These are phyloP conservation scores for Seira musarum DNA, from an alignment of 2,888 invertebrate genomes.

Conservation along the genomic window DNA sequence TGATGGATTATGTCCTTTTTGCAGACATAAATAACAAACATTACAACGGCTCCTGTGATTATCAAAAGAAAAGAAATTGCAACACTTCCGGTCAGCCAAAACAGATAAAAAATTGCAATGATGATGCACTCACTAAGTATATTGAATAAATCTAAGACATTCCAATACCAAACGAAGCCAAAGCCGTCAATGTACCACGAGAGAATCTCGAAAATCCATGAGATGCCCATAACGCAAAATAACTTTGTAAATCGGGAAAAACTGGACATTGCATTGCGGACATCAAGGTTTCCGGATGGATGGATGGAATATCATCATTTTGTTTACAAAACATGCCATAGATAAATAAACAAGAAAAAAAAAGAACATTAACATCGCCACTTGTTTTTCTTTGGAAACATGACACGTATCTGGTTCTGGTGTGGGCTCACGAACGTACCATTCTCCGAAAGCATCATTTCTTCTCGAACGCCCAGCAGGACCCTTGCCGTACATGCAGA, in stretches of 20 bases:
- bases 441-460: slow-evolving; percentile 52
- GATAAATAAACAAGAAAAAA: no score
- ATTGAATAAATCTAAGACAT: slow-evolving; percentile 59
- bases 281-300: slow-evolving; percentile 12
- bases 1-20: slow-evolving; percentile 64
- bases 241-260: slow-evolving; percentile 60
- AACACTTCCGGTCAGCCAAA: neutral
- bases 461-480: slow-evolving; percentile 44
- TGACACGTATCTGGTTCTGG: no score
- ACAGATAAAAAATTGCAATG: neutral
- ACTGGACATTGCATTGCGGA: no score
- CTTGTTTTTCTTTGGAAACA: no score
- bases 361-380: no score
- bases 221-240: slow-evolving; percentile 64
- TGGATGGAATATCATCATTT: neutral
- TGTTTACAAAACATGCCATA: neutral
- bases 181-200: slow-evolving; percentile 52
- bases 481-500: slow-evolving; percentile 53
- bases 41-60: slow-evolving; percentile 64
- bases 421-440: slow-evolving; percentile 27
- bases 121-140: slow-evolving; percentile 52
- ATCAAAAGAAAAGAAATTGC: no score
- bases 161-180: slow-evolving; percentile 60
- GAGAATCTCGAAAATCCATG: slow-evolving; percentile 62
- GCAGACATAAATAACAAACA: slow-evolving; percentile 68